Percentiles rank a stretch among this genome's conserved stretches.
Conservation (phyloP, 2,797 vertebrate genomes). For the Lemur catta region DNA sequence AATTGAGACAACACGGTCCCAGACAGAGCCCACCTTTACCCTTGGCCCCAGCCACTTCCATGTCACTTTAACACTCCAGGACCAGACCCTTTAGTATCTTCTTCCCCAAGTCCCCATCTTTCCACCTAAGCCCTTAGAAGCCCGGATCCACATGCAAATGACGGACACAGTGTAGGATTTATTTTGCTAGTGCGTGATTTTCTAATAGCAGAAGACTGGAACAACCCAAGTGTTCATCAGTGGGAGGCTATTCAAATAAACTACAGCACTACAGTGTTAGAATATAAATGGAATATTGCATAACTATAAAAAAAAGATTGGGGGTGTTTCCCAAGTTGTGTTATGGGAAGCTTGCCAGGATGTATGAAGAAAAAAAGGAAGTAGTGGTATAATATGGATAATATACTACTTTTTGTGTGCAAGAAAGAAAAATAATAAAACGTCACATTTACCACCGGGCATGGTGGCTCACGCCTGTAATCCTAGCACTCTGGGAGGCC, state of each 20-base stretch:
- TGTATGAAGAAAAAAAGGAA: background rate
- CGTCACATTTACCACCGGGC: background rate
- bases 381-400: background rate
- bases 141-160: background rate
- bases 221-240: background rate
- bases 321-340: background rate
- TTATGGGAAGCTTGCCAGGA: background rate
- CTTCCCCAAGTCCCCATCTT: background rate
- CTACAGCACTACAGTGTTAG: background rate
- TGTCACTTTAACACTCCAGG: background rate
- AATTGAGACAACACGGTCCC: background rate
- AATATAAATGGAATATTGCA: background rate
- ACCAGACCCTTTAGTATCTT: background rate
- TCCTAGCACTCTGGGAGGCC: background rate
- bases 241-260: background rate
- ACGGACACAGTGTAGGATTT: background rate
- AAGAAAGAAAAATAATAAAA: slow-evolving; percentile 16
- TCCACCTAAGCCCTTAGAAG: background rate
- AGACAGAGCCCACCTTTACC: background rate
- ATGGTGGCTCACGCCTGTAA: background rate
- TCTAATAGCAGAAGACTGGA: background rate
- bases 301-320: background rate
- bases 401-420: background rate
- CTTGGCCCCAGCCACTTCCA: background rate
- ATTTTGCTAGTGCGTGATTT: background rate